Evolutionary conservation across 2,888 invertebrate genomes (phyloP), one percentile per base, ranked within the genome.

Genomic region (Hydriomena furcata): DNA sequence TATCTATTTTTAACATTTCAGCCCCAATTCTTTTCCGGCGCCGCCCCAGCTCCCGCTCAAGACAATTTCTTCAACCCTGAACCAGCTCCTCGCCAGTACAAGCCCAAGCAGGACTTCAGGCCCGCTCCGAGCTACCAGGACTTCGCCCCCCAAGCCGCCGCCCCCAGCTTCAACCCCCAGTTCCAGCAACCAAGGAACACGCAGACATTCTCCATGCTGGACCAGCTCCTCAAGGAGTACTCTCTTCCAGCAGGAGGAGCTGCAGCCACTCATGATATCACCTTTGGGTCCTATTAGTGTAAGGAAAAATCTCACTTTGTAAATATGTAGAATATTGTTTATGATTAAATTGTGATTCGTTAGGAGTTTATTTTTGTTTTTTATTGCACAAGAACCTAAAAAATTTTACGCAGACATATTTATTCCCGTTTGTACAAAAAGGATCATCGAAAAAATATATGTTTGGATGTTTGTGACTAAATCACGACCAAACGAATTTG

Each of bases 151-250:
- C 58, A 61, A 0, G 64, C 60, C n/a, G 30, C 36, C 66, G 65
- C 52, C 8, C 60, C 58, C 10, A 56, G 59, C 17, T 63, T 59
- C 56, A 42, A 55, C 54, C 47, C 67, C 45, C 65, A 69, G 52
- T 70, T 66, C 64, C 68, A 73, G 43, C 74, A 79, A 48, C 56
- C 61, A 5, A 67, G 71, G 1, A 67, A 67, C 52, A 59, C 62
- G 24, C 82, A 81, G 42, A 75, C 69, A 34, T 91, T 73, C 78
- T 91, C 82, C 43, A 91, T 96, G 79, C 88, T 96, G 35, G 96
- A 96, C 73, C 95, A 96, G 72, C 91, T 96, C 40, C 93, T 96
- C 38, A 94, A 94, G 72, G 96, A 96, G 66, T 96, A 95, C 71
- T 94, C 95, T 7, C 80, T 96, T 36, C 96, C 96, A 0, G 91